Base-by-base conservation (phyloP, 2,797 vertebrate species). In the Chaetodon trifasciatus region DNA sequence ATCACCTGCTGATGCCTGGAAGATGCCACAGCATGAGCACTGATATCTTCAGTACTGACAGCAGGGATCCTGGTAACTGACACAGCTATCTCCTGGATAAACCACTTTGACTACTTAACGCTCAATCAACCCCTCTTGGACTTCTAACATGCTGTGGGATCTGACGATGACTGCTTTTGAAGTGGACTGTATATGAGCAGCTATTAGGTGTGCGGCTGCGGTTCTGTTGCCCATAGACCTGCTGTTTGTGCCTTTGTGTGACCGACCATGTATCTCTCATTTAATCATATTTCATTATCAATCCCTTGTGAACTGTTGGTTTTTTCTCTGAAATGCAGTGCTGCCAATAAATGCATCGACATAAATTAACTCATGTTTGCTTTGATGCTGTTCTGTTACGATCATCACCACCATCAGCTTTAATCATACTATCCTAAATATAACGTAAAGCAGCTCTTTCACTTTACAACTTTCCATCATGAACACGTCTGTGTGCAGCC, bases 341-440 rank as follows among this genome's bases (percentile, higher is more conserved):
- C 57, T 86, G 35, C n/a, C 39, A 93, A 93, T 93, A 92, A 94
- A 93, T 32, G 55, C 68, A 74, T 82, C 13, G 40, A 80, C 89
- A 86, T 65, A 73, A 82, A 84, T 23, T 1, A 3, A 53, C 9
- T 24, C 37, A 8, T 67, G 60, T 86, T 75, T 78, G 61, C 0
- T 83, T 68, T 87, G 7, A 76, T 81, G 50, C 10, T n/a, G 3
- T 72, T 70, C 19, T 28, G 39, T 42, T 28, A 8, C 1, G 17
- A 71, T 23, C 44, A 39, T 71, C 3, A 58, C 40, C 23, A 44
- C 21, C 8, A 24, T 50, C 50, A 61, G 4, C n/a, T 72, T 68
- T n/a, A 50, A 21, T 32, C 6, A 42, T 5, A 46, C 3, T 24
- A 3, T 61, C 0, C 5, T 7, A 58, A 66, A 47, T 35, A 32